Base-by-base conservation (phyloP, 35 echinoderm and acorn worm species). In the Ptychodera flava region DNA sequence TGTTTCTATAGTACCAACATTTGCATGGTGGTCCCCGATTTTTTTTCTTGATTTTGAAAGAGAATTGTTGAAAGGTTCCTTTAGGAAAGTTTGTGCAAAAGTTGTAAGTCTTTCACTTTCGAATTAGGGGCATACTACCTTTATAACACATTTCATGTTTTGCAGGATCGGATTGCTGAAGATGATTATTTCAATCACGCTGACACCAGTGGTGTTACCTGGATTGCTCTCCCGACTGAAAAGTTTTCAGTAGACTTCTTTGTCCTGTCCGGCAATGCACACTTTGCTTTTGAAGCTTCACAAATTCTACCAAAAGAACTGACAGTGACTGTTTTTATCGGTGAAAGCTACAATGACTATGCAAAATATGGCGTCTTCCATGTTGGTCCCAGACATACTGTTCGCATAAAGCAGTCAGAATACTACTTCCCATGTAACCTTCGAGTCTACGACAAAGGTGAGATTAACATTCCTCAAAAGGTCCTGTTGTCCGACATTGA, bases 211-310 rank as follows among this genome's bases (percentile, higher is more conserved):
- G 84, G 86, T 16, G 79, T 83, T 33, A 92, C 91, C 30, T 92
- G 91, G 91, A 15, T 92, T 15, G 78, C 91, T 32, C 16, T 36
- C 0, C 31, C 79, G 31, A 32, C 16, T 28, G 31, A 31, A 37
- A 86, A 37, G 32, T 79, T 85, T 75, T 79, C 28, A 15, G 88
- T 93, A 85, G 91, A 93, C 64, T 85, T 93, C 77, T 75, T 97
- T 22, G 78, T 36, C 0, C 45, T 97, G 1, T 78, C 27, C 30
- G 94, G 94, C 27, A 85, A 81, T 28, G 94, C 91, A 33, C 94
- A 97, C 53, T 85, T 97, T n/a, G 91, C 80, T 12, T 89, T 97
- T 80, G 94, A 92, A 86, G 37, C 78, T 75, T 37, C 31, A 32
- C n/a, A 30, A 0, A 75, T 78, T 28, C 28, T 38, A 32, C 16